A percentile compares a stretch with the other conserved stretches of the same genome.
These are phyloP conservation scores for Zenarchopterus dispar DNA, from an alignment of 2,797 vertebrate species.

Conservation along the genomic window DNA sequence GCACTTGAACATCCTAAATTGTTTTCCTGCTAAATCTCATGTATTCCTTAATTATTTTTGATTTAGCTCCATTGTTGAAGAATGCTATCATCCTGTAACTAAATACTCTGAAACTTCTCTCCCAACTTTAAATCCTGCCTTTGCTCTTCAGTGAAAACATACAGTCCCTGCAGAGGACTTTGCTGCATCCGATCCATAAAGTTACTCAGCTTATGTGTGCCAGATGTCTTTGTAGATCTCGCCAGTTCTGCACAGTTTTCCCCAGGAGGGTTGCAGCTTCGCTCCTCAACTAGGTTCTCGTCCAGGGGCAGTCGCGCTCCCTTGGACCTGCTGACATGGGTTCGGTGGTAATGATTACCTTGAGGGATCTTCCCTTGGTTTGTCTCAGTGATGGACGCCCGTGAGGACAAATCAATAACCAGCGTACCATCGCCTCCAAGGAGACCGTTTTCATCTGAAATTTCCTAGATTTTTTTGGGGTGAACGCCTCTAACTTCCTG, in stretches of 20 bases:
- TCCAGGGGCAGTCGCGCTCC: conserved; percentile 71
- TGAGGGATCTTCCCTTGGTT: conserved; percentile 83
- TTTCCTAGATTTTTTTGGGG: conserved; percentile 78
- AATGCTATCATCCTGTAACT: no score
- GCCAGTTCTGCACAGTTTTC: conserved; percentile 10
- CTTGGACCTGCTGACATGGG: conserved; percentile 84
- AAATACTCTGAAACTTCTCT: background rate
- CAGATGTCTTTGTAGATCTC: conserved; percentile 39
- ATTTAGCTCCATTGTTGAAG: no score
- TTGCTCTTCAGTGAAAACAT: background rate
- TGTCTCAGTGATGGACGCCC: conserved; percentile 78
- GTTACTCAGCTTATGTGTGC: background rate
- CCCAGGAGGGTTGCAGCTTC: conserved; percentile 8
- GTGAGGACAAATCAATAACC: conserved; percentile 86
- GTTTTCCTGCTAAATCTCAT: no score
- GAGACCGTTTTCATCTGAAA: conserved; percentile 70
- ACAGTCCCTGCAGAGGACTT: background rate
- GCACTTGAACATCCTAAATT: no score
- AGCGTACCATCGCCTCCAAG: conserved; percentile 56
- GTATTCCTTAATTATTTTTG: no score
- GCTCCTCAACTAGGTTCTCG: conserved; percentile 62
- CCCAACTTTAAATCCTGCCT: background rate
- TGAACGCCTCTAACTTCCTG: conserved; percentile 66
- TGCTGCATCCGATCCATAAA: conserved; percentile 12
- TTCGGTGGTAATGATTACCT: conserved; percentile 88